These are phyloP conservation scores for Pollenia angustigena DNA, from an alignment of 2,888 invertebrate genomes.

Conservation along the genomic window DNA sequence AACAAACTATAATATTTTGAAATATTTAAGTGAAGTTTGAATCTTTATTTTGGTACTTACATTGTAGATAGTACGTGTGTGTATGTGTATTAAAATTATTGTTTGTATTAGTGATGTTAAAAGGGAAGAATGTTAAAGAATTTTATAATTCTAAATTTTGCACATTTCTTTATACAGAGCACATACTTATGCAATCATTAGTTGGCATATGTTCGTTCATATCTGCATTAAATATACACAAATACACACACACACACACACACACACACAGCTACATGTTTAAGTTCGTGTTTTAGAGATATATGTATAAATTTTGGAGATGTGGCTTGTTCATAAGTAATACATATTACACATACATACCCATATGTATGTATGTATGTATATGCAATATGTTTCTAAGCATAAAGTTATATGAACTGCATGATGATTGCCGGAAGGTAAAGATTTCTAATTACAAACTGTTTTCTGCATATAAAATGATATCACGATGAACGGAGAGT, in stretches of 20 bases:
- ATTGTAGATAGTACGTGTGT: background rate
- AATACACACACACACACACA: background rate
- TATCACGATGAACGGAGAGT: constrained; percentile 44
- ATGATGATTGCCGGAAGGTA: constrained; percentile 71
- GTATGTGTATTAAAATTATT: constrained; percentile 17
- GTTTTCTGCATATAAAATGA: constrained; percentile 68
- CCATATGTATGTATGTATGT: background rate
- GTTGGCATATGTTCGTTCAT: background rate
- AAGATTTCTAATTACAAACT: constrained; percentile 75
- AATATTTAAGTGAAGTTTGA: constrained; percentile 23
- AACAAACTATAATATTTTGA: constrained; percentile 1
- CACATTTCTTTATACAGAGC: background rate
- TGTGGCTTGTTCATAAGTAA: constrained; percentile 7
- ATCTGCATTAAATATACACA: background rate
- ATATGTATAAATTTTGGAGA: background rate
- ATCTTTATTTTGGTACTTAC: constrained; percentile 23
- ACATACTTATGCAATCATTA: constrained; percentile 20
- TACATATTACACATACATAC: background rate
- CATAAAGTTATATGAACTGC: constrained; percentile 36
- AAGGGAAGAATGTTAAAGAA: constrained; percentile 23
- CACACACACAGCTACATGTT: background rate
- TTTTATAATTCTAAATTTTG: constrained; percentile 14
- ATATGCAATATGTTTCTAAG: background rate
- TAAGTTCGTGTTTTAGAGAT: background rate
- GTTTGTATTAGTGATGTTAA: constrained; percentile 22